Evolutionary conservation across 2,797 vertebrate genomes (phyloP), one percentile per base, ranked within the genome.

Genomic region (Micropoecilia bifurca): DNA sequence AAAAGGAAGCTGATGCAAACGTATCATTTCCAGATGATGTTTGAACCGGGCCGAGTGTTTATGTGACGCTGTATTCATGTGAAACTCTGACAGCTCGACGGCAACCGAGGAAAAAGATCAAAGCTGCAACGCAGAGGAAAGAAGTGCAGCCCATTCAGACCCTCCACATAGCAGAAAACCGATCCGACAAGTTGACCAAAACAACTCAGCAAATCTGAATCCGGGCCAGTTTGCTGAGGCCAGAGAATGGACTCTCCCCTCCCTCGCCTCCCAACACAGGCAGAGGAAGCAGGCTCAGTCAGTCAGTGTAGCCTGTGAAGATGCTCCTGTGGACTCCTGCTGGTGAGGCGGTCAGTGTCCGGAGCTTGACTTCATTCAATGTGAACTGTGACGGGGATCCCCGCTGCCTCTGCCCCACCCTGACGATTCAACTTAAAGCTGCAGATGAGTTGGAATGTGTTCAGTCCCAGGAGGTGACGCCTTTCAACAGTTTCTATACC

Each of bases 281-380:
- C 7, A 74, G 63, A 78, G 48, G 10, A 73, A 50, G 30, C 68
- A 61, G 48, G 41, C 61, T 45, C 74, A 71, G 59, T 75, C 30
- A 57, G 39, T 77, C 43, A 6, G 48, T n/a, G 45, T 9, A 41
- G 53, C 57, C 79, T 61, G 55, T 80, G 74, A 48, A 80, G 71
- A 79, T 79, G 83, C 74, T 81, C 82, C 76, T 76, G 79, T 10
- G 61, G 43, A 77, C 76, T 78, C 77, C 71, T 45, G 48, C 57
- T 48, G 36, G 63, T 36, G 77, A 74, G 14, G 36, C 33, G 3
- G 57, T 81, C 36, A 79, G 46, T 80, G 73, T 83, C 80, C 77
- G 80, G 59, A 80, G 75, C 74, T 80, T 84, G 84, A 89, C 83
- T 83, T 72, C 79, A 45, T 84, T 90, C 80, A 78, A 89, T 79